Conservation (phyloP, 2,797 vertebrate genomes). For the Rhynchonycteris naso region DNA sequence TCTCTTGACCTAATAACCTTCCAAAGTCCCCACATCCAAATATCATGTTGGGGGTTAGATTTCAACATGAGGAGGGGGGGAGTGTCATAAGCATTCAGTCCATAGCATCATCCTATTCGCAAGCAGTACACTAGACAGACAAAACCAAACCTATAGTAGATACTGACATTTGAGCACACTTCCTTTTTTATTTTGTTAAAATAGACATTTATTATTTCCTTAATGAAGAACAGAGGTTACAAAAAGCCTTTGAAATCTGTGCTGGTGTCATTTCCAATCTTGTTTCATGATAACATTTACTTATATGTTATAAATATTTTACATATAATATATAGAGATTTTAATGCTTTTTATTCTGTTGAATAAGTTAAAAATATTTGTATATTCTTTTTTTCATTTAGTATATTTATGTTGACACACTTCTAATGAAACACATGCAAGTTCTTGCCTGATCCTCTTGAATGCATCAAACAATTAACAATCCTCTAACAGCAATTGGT, state of each 20-base stretch:
- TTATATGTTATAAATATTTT: not conserved
- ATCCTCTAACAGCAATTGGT: not conserved
- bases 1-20: no score
- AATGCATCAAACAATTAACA: not conserved
- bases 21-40: no score
- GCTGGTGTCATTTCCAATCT: not conserved
- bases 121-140: not conserved
- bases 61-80: not conserved
- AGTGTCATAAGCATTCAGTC: not conserved
- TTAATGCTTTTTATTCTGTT: constrained; percentile 30
- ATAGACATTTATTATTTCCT: not conserved
- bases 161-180: not conserved
- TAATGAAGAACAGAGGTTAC: not conserved
- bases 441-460: not conserved
- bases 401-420: not conserved
- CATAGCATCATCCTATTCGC: not conserved
- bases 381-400: constrained; percentile 34
- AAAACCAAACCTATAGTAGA: not conserved
- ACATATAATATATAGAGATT: not conserved
- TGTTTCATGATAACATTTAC: not conserved
- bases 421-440: no score
- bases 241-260: not conserved
- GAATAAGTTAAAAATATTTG: no score
- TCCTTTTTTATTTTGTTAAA: constrained; percentile 40
- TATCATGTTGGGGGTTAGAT: no score